Conservation (phyloP, 2,888 invertebrate species). For the Eledone cirrhosa region DNA sequence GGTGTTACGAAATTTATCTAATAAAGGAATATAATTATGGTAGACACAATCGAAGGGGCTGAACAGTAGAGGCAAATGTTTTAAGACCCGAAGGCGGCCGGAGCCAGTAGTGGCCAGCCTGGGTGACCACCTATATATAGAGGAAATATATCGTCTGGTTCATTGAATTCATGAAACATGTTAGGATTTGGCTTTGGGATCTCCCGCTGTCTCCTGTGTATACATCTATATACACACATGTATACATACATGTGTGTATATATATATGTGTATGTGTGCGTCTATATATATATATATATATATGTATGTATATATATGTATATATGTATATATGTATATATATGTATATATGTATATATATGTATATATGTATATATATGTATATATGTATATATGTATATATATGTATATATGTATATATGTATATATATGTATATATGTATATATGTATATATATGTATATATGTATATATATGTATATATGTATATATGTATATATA, state of each 20-base stretch:
- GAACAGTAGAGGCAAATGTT: too few relatives aligned
- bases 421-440: neutral
- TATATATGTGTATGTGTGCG: neutral
- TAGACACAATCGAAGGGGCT: too few relatives aligned
- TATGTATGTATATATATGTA: neutral
- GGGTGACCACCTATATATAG: too few relatives aligned
- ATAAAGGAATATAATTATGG: too few relatives aligned
- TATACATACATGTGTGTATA: neutral
- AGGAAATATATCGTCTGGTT: too few relatives aligned
- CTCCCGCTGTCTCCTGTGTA: too few relatives aligned
- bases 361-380: neutral
- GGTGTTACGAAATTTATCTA: too few relatives aligned
- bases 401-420: conserved; percentile 7
- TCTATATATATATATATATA: neutral
- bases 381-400: conserved; percentile 20
- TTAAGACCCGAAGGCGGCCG: too few relatives aligned
- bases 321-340: neutral
- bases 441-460: conserved; percentile 20
- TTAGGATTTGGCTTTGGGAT: too few relatives aligned
- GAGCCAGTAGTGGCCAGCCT: too few relatives aligned
- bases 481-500: neutral
- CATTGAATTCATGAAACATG: too few relatives aligned
- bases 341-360: neutral
- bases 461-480: conserved; percentile 11
- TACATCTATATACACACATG: too few relatives aligned